Base-by-base conservation (phyloP, 2,888 invertebrate species). In the Hypomecis punctinalis region DNA sequence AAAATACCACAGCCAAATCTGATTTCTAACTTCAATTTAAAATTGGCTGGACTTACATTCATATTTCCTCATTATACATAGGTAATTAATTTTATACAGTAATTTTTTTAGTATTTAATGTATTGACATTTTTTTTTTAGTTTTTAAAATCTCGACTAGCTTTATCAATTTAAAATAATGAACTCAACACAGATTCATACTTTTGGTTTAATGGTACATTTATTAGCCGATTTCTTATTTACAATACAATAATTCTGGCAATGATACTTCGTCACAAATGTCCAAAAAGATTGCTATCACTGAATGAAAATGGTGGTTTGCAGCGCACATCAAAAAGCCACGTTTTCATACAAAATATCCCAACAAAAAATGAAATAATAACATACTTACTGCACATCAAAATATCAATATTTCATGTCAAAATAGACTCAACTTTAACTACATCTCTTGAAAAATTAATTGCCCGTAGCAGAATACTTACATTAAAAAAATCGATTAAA, bases 81-180 rank as follows among this genome's bases (percentile, higher is more conserved):
- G 36, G 11, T 63, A 62, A 48, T 58, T 61, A 65, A 23, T 23
- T 52, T 57, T 57, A 54, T 54, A 64, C 53, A 62, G 53, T 52
- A 58, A 7, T 45, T 67, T 67, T 67, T 63, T 56, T 53, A 63
- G 42, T 55, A 67, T 69, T 70, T 71, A 60, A 70, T 68, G 59
- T 65, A 66, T 68, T 66, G 59, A 62, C 53, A 53, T 60, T 61
- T 72, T 71, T 74, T 69, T 76, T 74, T 56, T 63, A 40, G 36
- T 65, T 66, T 67, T 60, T 46, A 42, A 23, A 58, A 61, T 63
- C 69, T 62, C 60, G 71, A 67, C 69, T 69, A 71, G 69, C 43
- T 61, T 60, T 57, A 59, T 54, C 33, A 40, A 58, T 53, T 54
- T 47, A 46, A 65, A 57, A 52, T 61, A 45, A 56, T 37, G 37